phyloP scores from a whole-genome alignment of 2,888 invertebrate species.

The Melanostoma mellinum region DNA sequence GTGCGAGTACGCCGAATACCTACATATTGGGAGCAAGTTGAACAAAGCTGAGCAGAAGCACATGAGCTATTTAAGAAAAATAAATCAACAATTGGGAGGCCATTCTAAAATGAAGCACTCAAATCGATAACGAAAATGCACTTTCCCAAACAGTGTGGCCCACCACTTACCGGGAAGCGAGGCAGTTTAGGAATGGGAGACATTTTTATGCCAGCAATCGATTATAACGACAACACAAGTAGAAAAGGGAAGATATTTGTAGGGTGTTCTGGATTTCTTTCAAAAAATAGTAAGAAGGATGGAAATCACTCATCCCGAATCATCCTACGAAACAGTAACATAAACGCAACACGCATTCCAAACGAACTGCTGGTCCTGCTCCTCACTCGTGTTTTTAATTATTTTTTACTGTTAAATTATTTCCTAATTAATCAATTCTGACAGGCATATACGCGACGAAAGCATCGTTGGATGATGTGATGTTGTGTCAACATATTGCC shows the following conservation, averaged over 20 bases:
- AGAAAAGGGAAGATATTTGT: conserved; percentile 14
- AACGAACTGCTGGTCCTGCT: conserved; percentile 25
- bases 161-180: not conserved
- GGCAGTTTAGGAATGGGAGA: conserved; percentile 8
- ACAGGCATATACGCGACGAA: conserved; percentile 67
- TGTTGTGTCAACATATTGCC: conserved; percentile 45
- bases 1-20: not conserved
- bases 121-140: conserved; percentile 63
- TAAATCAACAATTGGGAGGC: conserved; percentile 50
- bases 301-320: too few relatives aligned
- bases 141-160: conserved; percentile 6
- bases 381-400: conserved; percentile 42
- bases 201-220: conserved; percentile 61
- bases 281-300: too few relatives aligned
- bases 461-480: conserved; percentile 51
- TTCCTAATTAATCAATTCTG: conserved; percentile 69
- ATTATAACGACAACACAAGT: conserved; percentile 62
- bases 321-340: not conserved
- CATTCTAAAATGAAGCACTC: not conserved
- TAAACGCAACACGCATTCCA: conserved; percentile 17
- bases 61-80: conserved; percentile 58
- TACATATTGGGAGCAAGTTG: conserved; percentile 1
- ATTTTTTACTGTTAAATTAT: conserved; percentile 43
- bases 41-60: not conserved
- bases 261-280: not conserved